Conservation (phyloP, 2,113 vertebrate species). For the Pelodiscus sinensis region DNA sequence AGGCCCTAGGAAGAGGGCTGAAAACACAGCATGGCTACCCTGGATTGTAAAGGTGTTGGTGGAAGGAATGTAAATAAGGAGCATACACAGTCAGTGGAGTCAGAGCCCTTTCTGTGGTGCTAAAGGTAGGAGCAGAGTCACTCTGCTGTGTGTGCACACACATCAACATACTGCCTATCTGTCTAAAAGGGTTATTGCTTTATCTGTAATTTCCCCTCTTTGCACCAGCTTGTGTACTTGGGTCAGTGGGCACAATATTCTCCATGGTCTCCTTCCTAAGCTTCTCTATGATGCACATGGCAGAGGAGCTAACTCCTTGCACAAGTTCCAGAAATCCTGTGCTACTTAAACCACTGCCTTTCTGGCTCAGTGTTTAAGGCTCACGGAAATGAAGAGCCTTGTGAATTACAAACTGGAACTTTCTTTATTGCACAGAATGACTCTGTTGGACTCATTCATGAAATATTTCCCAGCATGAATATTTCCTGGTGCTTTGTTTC, state of each 20-base stretch:
- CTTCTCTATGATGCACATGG: not conserved
- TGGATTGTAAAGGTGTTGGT: not conserved
- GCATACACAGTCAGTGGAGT: not conserved
- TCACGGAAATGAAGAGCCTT: conserved; percentile 21
- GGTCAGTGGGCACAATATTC: not conserved
- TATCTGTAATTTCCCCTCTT: not conserved
- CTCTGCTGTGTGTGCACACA: too few species aligned
- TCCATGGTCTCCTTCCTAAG: not conserved
- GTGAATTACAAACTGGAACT: conserved; percentile 23
- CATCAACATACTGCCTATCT: not conserved
- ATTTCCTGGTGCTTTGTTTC: conserved; percentile 31
- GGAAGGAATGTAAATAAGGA: not conserved
- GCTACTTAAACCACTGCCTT: not conserved
- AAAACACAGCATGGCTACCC: not conserved
- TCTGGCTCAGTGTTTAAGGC: conserved; percentile 18
- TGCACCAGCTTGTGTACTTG: not conserved
- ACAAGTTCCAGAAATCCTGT: not conserved
- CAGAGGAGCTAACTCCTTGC: not conserved
- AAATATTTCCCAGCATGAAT: not conserved
- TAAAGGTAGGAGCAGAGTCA: not conserved
- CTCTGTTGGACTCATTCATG: not conserved
- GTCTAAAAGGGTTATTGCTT: too few species aligned
- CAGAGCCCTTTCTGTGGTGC: not conserved
- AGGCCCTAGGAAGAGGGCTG: not conserved
- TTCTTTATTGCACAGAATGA: conserved; percentile 38